Percentiles rank a stretch among this genome's conserved stretches.
These are phyloP conservation scores for Drosophila oshimai DNA, from an alignment of 1,140 invertebrate genomes.

Conservation along the genomic window DNA sequence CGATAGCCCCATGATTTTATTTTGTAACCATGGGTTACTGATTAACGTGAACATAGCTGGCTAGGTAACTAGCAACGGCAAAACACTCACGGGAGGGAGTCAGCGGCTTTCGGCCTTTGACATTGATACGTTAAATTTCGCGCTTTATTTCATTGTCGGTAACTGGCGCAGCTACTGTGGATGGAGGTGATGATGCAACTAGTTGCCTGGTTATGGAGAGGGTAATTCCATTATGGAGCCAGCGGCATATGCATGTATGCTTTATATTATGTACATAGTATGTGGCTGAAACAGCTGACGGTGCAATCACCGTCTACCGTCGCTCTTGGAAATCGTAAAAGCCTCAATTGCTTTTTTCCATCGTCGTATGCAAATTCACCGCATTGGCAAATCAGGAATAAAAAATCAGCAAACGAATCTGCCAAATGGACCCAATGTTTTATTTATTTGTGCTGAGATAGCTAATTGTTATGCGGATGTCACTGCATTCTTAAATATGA, in stretches of 20 bases:
- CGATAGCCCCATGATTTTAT: background rate
- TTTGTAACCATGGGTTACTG: background rate
- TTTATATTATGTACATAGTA: background rate
- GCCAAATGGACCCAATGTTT: constrained; percentile 5
- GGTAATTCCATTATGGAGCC: constrained; percentile 9
- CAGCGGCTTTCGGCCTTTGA: background rate
- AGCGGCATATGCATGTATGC: background rate
- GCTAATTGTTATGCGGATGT: constrained; percentile 1
- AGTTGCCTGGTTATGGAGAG: constrained; percentile 14
- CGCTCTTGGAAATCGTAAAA: background rate
- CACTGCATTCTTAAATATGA: constrained; percentile 1
- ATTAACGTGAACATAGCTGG: background rate
- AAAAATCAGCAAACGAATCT: background rate
- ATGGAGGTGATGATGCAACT: constrained; percentile 36
- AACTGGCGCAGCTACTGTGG: constrained; percentile 9
- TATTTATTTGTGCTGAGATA: constrained; percentile 5
- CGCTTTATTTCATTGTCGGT: constrained; percentile 11
- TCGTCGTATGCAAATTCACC: background rate
- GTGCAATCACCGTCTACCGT: background rate
- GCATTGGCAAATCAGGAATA: background rate
- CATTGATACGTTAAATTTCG: constrained; percentile 15
- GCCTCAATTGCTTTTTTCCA: constrained; percentile 2
- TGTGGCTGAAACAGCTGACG: constrained; percentile 7
- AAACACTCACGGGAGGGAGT: background rate
- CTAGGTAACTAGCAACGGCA: background rate